Conservation (phyloP, 2,888 invertebrate genomes). For the Melieria omissa region DNA sequence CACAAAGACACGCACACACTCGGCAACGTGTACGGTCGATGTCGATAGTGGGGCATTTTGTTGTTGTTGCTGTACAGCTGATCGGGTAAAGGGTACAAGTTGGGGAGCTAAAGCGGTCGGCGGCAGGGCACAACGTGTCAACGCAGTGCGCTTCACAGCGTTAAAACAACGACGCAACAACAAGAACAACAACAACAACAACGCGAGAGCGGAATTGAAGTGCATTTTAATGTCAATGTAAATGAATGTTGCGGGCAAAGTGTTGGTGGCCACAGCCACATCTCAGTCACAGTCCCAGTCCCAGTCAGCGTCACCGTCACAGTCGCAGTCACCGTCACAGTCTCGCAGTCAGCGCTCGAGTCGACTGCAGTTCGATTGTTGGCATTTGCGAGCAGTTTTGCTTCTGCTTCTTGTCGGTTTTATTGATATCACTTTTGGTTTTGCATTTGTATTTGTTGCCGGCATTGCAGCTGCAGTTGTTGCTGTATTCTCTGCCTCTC, state of each 20-base stretch:
- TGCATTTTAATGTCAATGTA: constrained; percentile 52
- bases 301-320: background rate
- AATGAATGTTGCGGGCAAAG: constrained; percentile 44
- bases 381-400: background rate
- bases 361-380: background rate
- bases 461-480: constrained; percentile 2
- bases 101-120: background rate
- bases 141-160: constrained; percentile 17
- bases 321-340: background rate
- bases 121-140: constrained; percentile 18
- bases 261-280: background rate
- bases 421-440: background rate
- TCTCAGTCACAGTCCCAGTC: background rate
- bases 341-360: background rate
- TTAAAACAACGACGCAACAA: constrained; percentile 16
- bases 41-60: too few relatives aligned
- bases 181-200: constrained; percentile 5
- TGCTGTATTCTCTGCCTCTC: constrained; percentile 12
- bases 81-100: too few relatives aligned
- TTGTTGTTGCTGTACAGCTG: too few relatives aligned
- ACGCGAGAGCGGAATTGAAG: constrained; percentile 39
- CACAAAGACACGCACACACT: too few relatives aligned
- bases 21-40: too few relatives aligned
- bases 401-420: too few relatives aligned
- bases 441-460: constrained; percentile 25